These are phyloP conservation scores for Hippocampus abdominalis DNA, from an alignment of 2,113 vertebrate species.

Conservation along the genomic window DNA sequence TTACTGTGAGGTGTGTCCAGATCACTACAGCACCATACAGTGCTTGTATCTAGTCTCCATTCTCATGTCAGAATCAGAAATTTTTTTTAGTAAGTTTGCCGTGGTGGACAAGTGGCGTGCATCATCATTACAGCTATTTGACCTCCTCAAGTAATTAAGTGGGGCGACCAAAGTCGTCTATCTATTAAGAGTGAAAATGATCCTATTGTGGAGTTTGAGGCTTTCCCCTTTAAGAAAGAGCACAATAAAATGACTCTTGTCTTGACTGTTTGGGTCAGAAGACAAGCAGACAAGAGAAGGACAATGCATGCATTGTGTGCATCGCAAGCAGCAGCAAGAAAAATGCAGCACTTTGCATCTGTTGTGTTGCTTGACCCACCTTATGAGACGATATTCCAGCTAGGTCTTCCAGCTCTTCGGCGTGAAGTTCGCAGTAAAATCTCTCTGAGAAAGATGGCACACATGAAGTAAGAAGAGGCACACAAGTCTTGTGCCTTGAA, in stretches of 20 bases:
- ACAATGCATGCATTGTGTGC: not conserved
- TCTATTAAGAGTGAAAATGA: too few species aligned
- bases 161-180: too few species aligned
- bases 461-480: constrained; percentile 12
- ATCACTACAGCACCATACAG: too few species aligned
- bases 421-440: constrained; percentile 75
- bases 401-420: constrained; percentile 51
- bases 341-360: constrained; percentile 6
- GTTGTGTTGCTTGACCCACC: constrained; percentile 48
- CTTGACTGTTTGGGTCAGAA: not conserved
- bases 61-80: too few species aligned
- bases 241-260: not conserved
- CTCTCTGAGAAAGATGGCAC: constrained; percentile 58
- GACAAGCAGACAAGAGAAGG: constrained; percentile 16
- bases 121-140: too few species aligned
- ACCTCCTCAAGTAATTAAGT: too few species aligned
- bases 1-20: too few species aligned
- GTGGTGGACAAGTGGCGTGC: too few species aligned
- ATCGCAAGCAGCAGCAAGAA: not conserved
- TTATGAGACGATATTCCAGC: constrained; percentile 28
- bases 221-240: not conserved
- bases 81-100: too few species aligned
- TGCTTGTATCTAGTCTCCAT: too few species aligned
- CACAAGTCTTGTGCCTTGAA: not conserved
- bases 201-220: not conserved